phyloP scores from a whole-genome alignment of 2,797 vertebrate genomes.

The Melanotaenia parkinsoni region DNA sequence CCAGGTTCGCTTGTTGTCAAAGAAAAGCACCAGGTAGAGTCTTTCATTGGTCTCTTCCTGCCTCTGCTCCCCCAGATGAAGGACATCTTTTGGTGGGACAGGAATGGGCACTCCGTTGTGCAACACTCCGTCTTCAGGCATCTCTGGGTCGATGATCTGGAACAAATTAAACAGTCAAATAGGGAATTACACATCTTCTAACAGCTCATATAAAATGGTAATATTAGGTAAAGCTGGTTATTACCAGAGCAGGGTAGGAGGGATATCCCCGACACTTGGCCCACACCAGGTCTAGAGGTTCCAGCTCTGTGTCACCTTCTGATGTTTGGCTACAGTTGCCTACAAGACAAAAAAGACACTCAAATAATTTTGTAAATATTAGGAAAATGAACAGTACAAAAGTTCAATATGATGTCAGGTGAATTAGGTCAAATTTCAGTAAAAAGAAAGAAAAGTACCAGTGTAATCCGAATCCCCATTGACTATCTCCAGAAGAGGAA shows the following conservation, averaged over 20 bases:
- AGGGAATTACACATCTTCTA: not conserved
- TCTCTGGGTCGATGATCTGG: constrained; percentile 97
- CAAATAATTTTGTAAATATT: not conserved
- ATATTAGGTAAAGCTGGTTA: constrained; percentile 17
- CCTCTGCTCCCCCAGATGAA: constrained; percentile 91
- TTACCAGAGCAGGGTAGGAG: constrained; percentile 98
- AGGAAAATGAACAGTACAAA: not conserved
- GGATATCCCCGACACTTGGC: constrained; percentile 98
- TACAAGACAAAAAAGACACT: constrained; percentile 50
- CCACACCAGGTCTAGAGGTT: constrained; percentile 96
- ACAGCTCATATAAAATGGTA: too few relatives aligned
- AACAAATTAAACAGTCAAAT: constrained; percentile 1
- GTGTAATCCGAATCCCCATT: constrained; percentile 91
- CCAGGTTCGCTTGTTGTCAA: constrained; percentile 99
- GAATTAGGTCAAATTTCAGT: not conserved
- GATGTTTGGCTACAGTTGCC: constrained; percentile 86
- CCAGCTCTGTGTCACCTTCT: constrained; percentile 88
- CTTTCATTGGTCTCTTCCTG: constrained; percentile 91
- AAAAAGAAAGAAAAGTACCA: constrained; percentile 49
- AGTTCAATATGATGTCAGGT: not conserved
- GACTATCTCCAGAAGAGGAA: constrained; percentile 89
- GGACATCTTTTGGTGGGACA: constrained; percentile 93
- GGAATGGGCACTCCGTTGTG: constrained; percentile 98
- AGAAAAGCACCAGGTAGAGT: constrained; percentile 98
- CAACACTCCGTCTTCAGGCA: constrained; percentile 94